Evolutionary conservation across 2,113 vertebrate species (phyloP), one percentile per base, ranked within the genome.

Genomic region (Oreocharis arfaki): DNA sequence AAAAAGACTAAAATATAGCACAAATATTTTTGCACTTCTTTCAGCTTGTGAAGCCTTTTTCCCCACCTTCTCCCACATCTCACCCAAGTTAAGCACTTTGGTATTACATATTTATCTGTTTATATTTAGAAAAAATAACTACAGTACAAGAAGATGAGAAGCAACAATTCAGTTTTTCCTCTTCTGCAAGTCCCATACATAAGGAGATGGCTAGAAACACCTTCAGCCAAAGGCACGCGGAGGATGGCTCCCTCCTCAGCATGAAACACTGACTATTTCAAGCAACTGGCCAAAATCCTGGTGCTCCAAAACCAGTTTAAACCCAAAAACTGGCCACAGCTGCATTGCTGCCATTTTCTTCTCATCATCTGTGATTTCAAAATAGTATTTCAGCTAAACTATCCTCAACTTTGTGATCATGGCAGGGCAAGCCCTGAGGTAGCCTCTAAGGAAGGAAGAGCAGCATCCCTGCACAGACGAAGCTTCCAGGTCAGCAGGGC

Each of bases 1-100:
- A 95, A 97, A 97, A 68, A 56, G 87, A 92, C 91, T 68, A 79
- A 97, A 97, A 97, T 52, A 82, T 81, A 92, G 79, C 52, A 74
- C 81, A 87, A 91, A 90, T 97, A 91, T 96, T 96, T 97, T 97
- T 96, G 79, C 84, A 91, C 93, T 94, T 96, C 71, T 96, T 97
- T 95, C 42, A 86, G 92, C 50, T 78, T 50, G 24, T 46, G 64
- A 82, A 95, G 57, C 50, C 56, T 65, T 90, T 53, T n/a, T 1
- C 20, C 26, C 16, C 55, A 55, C 47, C 35, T 78, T 61, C 64
- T 90, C 50, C 63, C 59, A 77, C 50, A 64, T 59, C 86, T 84
- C 59, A 77, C 28, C 55, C 42, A 68, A 90, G 27, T 84, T 73
- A 94, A 64, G 81, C 9, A 7, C 61, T 83, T 70, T 64, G 60